Evolutionary conservation across 1,140 invertebrate genomes (phyloP), one percentile per base, ranked within the genome.

Genomic region (Drosophila subpulchrella): DNA sequence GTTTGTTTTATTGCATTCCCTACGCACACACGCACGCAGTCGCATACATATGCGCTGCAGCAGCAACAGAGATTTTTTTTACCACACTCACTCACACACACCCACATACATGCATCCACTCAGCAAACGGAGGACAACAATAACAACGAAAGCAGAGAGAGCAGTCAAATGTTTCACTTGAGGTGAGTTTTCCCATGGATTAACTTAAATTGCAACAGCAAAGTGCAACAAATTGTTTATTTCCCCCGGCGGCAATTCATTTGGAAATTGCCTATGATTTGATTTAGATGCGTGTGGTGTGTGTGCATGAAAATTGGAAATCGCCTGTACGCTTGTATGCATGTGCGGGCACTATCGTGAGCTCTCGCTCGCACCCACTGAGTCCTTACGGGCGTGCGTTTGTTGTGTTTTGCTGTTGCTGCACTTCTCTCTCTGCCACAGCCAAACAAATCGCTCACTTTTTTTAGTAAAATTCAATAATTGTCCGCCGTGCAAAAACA

Each of bases 351-450:
- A 59, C 62, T 86, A 76, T 60, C 62, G 84, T 84, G 76, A 61
- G 73, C 77, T 84, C 84, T 90, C 85, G 57, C 84, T 88, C 81
- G 50, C 84, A 84, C 84, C n/a, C 54, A 36, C 48, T 24, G 27
- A 7, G 13, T 34, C 41, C 61, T 84, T 84, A 78, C 39, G 80
- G 58, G 8, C 17, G 44, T 44, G 50, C 44, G 68, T 78, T 89
- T 89, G 84, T 88, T 88, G 76, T 83, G 79, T 72, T 83, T 88
- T 88, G 80, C 60, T 89, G 73, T 74, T 80, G 85, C 82, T 81
- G 73, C 81, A 62, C 66, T 77, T 81, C 79, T 82, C 76, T 70
- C 60, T 65, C 41, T 30, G 47, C 30, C 63, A 30, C 39, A 60
- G 30, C 61, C 65, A 68, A 68, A 68, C 65, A 68, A 66, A 54